Conservation (phyloP, 2,888 invertebrate species). For the Drosophila ochracea region DNA sequence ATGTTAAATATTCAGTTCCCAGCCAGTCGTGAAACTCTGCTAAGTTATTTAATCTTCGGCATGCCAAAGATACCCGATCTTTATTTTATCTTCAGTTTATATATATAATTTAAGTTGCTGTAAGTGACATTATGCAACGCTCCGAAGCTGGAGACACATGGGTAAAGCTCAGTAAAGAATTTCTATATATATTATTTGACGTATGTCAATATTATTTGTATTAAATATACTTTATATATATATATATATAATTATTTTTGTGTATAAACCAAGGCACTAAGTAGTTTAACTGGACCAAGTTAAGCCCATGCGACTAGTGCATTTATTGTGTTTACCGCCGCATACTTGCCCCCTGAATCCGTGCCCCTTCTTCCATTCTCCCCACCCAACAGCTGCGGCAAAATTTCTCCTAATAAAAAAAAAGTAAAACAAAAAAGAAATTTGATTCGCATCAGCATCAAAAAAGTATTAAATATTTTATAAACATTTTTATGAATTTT, state of each 20-base stretch:
- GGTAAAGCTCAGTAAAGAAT: conserved; percentile 46
- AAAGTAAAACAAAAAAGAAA: conserved; percentile 9
- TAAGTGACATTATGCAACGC: conserved; percentile 12
- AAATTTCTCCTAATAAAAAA: conserved; percentile 4
- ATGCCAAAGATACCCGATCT: neutral
- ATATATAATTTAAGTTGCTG: conserved; percentile 3
- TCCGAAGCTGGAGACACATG: conserved; percentile 16
- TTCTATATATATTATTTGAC: conserved; percentile 7
- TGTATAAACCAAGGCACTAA: conserved; percentile 39
- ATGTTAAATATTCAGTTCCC: neutral
- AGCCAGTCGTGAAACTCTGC: neutral
- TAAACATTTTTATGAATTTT: conserved; percentile 36
- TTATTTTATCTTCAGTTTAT: conserved; percentile 17
- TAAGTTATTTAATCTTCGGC: neutral
- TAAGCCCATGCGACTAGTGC: conserved; percentile 51
- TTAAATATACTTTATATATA: neutral
- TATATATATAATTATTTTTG: neutral
- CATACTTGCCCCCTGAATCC: conserved; percentile 36
- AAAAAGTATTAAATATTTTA: conserved; percentile 74
- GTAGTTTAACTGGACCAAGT: conserved; percentile 51
- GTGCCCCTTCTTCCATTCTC: neutral
- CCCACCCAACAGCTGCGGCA: neutral
- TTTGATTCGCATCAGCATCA: conserved; percentile 38
- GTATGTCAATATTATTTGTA: conserved; percentile 1
- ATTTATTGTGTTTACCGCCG: conserved; percentile 31